Evolutionary conservation across 1,140 invertebrate genomes (phyloP).

Genomic region (Bombus pascuorum): DNA sequence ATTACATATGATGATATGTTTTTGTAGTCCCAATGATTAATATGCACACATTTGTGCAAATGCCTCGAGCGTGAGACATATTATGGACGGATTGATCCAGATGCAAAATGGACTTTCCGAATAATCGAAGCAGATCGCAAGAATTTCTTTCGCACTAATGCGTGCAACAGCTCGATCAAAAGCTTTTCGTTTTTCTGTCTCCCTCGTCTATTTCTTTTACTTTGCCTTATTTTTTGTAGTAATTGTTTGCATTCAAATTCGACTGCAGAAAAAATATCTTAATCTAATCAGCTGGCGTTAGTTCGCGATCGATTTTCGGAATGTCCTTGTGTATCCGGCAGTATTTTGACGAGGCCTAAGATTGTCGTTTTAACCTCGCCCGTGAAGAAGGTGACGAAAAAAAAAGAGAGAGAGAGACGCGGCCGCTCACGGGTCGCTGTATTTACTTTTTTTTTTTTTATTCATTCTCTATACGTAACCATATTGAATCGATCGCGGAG

Average conservation of each 20-base stretch:
- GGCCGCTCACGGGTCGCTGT: slow-evolving; percentile 13
- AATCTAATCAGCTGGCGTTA: background rate
- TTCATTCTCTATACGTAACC: background rate
- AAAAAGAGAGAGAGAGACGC: slow-evolving; percentile 46
- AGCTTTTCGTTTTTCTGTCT: slow-evolving; percentile 18
- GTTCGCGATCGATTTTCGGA: slow-evolving; percentile 69
- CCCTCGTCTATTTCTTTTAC: background rate
- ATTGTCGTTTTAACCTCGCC: slow-evolving; percentile 78
- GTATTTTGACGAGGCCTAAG: slow-evolving; percentile 81
- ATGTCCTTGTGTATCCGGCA: slow-evolving; percentile 76
- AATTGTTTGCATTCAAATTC: background rate
- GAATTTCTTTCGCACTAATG: background rate
- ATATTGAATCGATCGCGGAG: slow-evolving; percentile 38
- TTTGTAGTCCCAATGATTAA: slow-evolving; percentile 83
- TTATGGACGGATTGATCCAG: slow-evolving; percentile 83
- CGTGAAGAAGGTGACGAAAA: slow-evolving; percentile 57
- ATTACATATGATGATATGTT: slow-evolving; percentile 83
- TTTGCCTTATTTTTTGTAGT: background rate
- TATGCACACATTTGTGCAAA: slow-evolving; percentile 82
- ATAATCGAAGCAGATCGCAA: slow-evolving; percentile 61
- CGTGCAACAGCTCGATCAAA: background rate
- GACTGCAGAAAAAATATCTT: background rate
- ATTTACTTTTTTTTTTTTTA: slow-evolving; percentile 25
- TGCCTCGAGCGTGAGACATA: slow-evolving; percentile 77
- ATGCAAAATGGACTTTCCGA: slow-evolving; percentile 75